Evolutionary conservation across 2,888 invertebrate genomes (phyloP), one percentile per base, ranked within the genome.

Genomic region (Eupelmus urozonus): DNA sequence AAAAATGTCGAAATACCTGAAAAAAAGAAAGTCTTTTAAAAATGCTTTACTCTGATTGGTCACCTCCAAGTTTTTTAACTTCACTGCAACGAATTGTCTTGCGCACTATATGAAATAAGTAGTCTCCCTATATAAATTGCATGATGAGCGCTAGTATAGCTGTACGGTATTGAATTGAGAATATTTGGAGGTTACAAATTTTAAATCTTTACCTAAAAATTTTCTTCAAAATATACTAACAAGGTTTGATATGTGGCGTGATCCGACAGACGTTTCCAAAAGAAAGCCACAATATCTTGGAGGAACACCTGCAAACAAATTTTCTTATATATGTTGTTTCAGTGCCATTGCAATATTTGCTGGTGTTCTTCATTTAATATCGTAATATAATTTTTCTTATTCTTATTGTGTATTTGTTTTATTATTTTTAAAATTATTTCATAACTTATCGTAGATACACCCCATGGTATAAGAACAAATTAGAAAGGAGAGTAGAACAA

Each of bases 291-390:
- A 82, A 23, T 82, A 82, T 72, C 53, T 85, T 18, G 82, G 80
- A 81, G 86, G 85, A 75, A 88, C 88, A 16, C 84, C 85, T 23
- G 79, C 82, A 0, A 78, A 80, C 40, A 82, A 65, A 79, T 71
- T 3, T 0, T 59, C 18, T 23, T 11, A 13, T 4, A 13, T 49
- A 42, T 23, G 29, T 18, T 1, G 3, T 49, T 1, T 40, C 27
- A 7, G n/a, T 42, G 2, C 1, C 18, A 20, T 5, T 63, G 2
- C 3, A 42, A 0, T 59, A 0, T 3, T 49, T 1, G 0, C 11
- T 27, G 23, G 9, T 34, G 23, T 0, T 0, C 7, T 57, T 13
- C 0, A 0, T 20, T 16, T 72, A 23, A 0, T 69, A 25, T 25
- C 23, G 80, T 78, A 77, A 71, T 51, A 13, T 53, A 34, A 34